phyloP scores from a whole-genome alignment of 2,113 vertebrate species.

The Phylloscopus trochiloides region DNA sequence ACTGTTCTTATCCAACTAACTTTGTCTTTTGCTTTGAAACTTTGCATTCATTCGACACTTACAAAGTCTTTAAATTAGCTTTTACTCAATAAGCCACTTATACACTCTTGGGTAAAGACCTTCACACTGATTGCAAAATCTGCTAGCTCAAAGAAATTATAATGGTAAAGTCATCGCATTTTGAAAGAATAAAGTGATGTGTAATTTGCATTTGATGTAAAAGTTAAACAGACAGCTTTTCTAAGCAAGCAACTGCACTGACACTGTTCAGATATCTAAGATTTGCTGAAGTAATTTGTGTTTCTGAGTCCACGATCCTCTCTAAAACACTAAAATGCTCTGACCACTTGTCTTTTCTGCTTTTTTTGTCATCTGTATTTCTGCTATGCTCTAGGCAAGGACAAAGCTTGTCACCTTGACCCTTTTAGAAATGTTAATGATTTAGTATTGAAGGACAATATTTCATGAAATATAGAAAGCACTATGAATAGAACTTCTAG shows the following conservation, averaged over 20 bases:
- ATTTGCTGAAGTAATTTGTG: not conserved
- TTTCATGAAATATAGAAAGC: not conserved
- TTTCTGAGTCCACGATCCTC: fast-evolving
- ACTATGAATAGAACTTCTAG: not conserved
- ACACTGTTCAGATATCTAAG: not conserved
- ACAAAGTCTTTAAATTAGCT: not conserved
- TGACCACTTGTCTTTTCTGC: not conserved
- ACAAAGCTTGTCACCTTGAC: not conserved
- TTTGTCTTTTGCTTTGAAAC: not conserved
- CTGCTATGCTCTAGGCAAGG: not conserved
- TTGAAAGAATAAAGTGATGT: not conserved
- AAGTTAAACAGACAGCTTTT: not conserved
- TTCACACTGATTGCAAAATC: not conserved
- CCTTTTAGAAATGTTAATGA: not conserved
- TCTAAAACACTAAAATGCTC: not conserved
- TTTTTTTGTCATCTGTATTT: not conserved
- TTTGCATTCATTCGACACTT: not conserved
- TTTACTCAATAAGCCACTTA: not conserved
- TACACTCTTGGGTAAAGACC: not conserved
- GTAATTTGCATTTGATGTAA: not conserved
- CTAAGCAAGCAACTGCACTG: not conserved
- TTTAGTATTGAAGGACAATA: not conserved
- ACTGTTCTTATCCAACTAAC: not conserved
- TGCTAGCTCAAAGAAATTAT: not conserved
- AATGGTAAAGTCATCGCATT: not conserved